Base-by-base conservation (phyloP, 2,888 invertebrate genomes). In the Oxycera nigricornis region DNA sequence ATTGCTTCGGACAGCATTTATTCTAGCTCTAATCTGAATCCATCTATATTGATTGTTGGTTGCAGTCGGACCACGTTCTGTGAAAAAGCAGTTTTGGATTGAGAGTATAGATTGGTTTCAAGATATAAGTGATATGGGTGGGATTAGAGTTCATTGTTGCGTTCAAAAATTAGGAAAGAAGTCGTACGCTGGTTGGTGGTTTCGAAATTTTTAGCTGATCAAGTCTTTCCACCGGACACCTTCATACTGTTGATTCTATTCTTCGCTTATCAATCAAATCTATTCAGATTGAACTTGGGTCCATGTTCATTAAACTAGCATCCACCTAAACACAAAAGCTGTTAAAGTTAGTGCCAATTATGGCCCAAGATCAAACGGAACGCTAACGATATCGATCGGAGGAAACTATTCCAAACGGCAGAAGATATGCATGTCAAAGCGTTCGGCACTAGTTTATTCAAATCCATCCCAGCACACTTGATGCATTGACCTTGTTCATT, bases 1-100 rank as follows among this genome's bases (percentile, higher is more conserved):
- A 20, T 59, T 30, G 59, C 35, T 61, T 31, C 35, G 61, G 61
- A 61, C 59, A 61, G n/a, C 35, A 61, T 35, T 61, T 61, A 35
- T 61, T 61, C 35, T 31, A n/a, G n/a, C n/a, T 14, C 30, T n/a
- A 11, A 61, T 61, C 61, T 14, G 35, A 22, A n/a, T n/a, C n/a
- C n/a, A n/a, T n/a, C n/a, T n/a, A n/a, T n/a, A 55, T 55, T 14
- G 55, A 39, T 39, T 39, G 39, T n/a, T n/a, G n/a, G n/a, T n/a
- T n/a, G n/a, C n/a, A n/a, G n/a, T n/a, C n/a, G n/a, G n/a, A n/a
- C n/a, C n/a, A n/a, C n/a, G n/a, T n/a, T n/a, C n/a, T n/a, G n/a
- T n/a, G n/a, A n/a, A n/a, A n/a, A n/a, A n/a, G n/a, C n/a, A n/a
- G n/a, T n/a, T n/a, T n/a, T n/a, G 46, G 17, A 46, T 46, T 14